These are phyloP conservation scores for Heliocidaris tuberculata DNA, from an alignment of 35 echinoderm and acorn worm genomes.

Conservation along the genomic window DNA sequence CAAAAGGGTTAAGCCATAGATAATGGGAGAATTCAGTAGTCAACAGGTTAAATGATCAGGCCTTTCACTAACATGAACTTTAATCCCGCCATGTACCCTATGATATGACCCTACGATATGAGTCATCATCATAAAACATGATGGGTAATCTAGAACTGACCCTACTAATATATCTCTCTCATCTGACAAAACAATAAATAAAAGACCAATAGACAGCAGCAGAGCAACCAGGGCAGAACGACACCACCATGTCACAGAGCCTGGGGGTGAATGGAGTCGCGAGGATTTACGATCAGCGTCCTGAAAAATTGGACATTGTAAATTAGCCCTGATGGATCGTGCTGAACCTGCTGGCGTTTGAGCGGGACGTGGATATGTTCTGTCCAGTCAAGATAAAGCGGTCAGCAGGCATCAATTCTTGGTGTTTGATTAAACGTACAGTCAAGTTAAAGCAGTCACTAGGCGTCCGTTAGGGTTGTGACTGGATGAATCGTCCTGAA, in stretches of 20 bases:
- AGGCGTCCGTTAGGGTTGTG: background rate
- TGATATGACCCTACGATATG: background rate
- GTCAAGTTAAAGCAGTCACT: background rate
- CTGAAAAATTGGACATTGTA: slow-evolving; percentile 23
- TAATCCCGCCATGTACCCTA: background rate
- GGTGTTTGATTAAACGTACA: background rate
- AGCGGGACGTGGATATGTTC: background rate
- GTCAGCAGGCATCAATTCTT: background rate
- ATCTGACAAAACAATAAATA: slow-evolving; percentile 17
- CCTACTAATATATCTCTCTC: slow-evolving; percentile 5
- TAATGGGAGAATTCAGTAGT: background rate
- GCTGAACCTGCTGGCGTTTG: background rate
- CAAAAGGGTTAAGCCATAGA: too few relatives aligned
- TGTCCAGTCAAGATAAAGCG: background rate
- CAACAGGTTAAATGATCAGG: background rate
- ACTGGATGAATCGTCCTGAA: background rate
- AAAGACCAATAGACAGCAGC: background rate
- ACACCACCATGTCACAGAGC: background rate
- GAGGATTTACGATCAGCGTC: background rate
- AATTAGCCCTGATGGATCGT: slow-evolving; percentile 21
- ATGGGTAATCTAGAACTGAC: slow-evolving; percentile 2
- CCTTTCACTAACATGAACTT: background rate
- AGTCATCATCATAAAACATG: background rate
- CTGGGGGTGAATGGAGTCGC: background rate
- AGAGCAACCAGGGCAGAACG: background rate